Evolutionary conservation across 2,797 vertebrate genomes (phyloP), one percentile per base, ranked within the genome.

Genomic region (Mycteria americana): DNA sequence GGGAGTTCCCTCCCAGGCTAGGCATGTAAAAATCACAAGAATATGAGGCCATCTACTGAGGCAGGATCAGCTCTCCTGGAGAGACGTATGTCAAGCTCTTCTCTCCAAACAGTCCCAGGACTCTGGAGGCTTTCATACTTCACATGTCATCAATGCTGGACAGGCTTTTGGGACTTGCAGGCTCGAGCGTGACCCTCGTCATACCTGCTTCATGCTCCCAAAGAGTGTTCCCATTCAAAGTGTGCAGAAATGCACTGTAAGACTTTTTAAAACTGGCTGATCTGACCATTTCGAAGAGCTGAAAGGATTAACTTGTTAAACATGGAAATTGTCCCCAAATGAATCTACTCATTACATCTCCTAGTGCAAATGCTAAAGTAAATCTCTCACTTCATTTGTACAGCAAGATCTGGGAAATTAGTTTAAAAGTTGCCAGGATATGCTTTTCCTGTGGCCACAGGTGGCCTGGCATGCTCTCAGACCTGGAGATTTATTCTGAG

Each of bases 381-480:
- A 94, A 86, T 85, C 33, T 94, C 82, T 93, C 39, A 28, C 65
- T 94, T 93, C 43, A 56, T 96, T 85, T 94, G 30, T 93, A 51
- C 25, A 43, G 39, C 79, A 80, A 83, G 75, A 89, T 75, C 78
- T 96, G 46, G 46, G 62, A 97, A 95, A 93, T 81, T 5, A 21
- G 50, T 88, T 81, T 73, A 69, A 74, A 91, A 92, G 62, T 93
- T 91, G 59, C 73, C 81, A 74, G 82, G 70, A 79, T 88, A 53
- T 64, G 54, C 59, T 95, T 85, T 94, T 96, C 56, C 87, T 91
- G 69, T 83, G 68, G 54, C 76, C 68, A 64, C 82, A 86, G 85
- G 92, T 94, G 82, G 46, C 89, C 89, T 94, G 82, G 69, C 73
- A 46, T 45, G 48, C 25, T 93, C 59, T 94, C 79, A 90, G 73